Conservation (phyloP, 2,113 vertebrate species). For the Typhlomys cinereus region DNA sequence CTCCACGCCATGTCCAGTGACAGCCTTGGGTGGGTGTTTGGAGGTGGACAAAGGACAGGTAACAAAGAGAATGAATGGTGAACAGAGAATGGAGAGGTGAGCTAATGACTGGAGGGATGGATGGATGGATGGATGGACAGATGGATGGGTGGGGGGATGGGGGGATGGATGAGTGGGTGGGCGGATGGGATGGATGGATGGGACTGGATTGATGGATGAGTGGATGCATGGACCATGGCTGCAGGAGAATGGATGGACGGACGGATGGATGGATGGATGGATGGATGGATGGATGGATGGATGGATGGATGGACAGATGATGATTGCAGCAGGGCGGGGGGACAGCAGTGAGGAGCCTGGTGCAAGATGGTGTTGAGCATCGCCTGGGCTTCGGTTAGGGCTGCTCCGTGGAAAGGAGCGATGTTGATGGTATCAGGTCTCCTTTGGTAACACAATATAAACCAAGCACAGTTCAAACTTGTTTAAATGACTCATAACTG, state of each 20-base stretch:
- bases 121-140: not conserved
- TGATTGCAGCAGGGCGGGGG: not conserved
- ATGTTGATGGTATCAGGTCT: not conserved
- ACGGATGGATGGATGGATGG: rapidly evolving
- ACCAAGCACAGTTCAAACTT: not conserved
- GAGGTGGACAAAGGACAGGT: not conserved
- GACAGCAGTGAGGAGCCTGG: not conserved
- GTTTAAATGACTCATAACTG: not conserved
- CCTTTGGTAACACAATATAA: not conserved
- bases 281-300: not conserved
- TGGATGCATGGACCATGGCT: too few relatives aligned
- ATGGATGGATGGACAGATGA: not conserved
- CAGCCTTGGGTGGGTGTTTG: not conserved
- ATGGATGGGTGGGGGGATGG: not conserved
- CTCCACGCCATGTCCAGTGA: not conserved
- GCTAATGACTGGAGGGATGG: too few relatives aligned
- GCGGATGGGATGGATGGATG: too few relatives aligned
- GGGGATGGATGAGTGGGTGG: not conserved
- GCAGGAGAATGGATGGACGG: not conserved
- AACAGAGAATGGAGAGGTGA: not conserved
- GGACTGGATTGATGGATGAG: not conserved
- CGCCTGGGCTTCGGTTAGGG: not conserved
- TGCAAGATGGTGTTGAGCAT: not conserved
- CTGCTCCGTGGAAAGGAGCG: not conserved
- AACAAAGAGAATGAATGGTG: not conserved